A percentile compares a stretch with the other conserved stretches of the same genome.
Conservation (phyloP, 2,113 vertebrate species). For the Sardina pilchardus region DNA sequence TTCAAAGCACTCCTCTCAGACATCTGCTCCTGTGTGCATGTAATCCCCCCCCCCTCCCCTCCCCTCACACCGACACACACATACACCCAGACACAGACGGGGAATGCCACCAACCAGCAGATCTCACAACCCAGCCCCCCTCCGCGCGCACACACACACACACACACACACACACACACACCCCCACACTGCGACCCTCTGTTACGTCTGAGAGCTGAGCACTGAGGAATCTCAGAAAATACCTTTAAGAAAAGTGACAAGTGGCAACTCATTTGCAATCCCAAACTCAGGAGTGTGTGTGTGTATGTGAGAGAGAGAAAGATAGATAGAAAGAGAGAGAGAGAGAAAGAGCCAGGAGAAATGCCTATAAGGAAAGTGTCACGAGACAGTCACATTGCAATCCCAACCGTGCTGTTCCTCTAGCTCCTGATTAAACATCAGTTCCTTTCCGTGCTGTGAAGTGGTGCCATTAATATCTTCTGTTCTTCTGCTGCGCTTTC, state of each 20-base stretch:
- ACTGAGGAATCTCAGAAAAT: conserved; percentile 15
- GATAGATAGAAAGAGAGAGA: neutral
- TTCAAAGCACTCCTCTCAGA: conserved; percentile 5
- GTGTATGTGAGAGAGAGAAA: neutral
- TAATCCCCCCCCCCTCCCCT: neutral
- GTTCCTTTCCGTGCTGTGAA: neutral
- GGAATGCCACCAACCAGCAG: neutral
- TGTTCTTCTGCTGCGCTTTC: neutral
- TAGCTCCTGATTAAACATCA: neutral
- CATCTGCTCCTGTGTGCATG: conserved; percentile 15
- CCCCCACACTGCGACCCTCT: neutral
- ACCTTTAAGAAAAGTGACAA: conserved; percentile 20
- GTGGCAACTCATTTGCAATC: conserved; percentile 4
- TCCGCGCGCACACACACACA: conserved; percentile 23
- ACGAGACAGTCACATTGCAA: neutral
- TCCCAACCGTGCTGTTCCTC: neutral
- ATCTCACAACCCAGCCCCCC: conserved; percentile 1
- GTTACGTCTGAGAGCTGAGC: neutral
- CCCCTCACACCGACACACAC: neutral
- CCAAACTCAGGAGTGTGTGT: neutral
- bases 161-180: neutral
- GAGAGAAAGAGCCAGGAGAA: neutral
- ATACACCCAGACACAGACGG: conserved; percentile 11
- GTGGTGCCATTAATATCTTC: neutral
- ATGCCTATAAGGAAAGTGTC: neutral